A percentile compares a stretch with the other conserved stretches of the same genome.
Evolutionary conservation across 2,888 invertebrate species (phyloP).

Genomic region (Tenodera sinensis): DNA sequence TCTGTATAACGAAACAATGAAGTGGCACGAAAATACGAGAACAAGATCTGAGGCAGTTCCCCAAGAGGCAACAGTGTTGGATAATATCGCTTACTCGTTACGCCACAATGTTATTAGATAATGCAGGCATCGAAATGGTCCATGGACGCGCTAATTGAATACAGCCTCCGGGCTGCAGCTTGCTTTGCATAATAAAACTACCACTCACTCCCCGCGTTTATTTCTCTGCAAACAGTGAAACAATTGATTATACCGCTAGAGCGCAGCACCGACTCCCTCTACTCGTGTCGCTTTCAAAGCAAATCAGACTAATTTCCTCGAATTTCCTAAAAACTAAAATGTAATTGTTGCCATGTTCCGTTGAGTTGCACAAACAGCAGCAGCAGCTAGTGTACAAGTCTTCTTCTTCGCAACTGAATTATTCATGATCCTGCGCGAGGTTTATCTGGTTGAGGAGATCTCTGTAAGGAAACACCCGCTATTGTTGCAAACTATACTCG

Average conservation of each 20-base stretch:
- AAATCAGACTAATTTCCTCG: background rate
- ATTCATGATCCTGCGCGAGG: background rate
- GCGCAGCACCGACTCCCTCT: background rate
- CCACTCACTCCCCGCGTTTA: background rate
- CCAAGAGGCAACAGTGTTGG: background rate
- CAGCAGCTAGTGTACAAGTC: background rate
- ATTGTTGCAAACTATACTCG: too few species aligned
- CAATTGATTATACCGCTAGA: slow-evolving; percentile 2
- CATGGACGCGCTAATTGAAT: background rate
- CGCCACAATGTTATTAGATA: background rate
- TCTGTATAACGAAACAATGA: background rate
- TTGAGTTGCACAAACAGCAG: background rate
- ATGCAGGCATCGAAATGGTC: background rate
- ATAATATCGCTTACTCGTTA: background rate
- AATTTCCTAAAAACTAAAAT: background rate
- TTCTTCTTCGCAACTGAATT: background rate
- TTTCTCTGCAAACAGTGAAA: slow-evolving; percentile 1
- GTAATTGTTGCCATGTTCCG: background rate
- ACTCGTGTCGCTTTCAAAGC: background rate
- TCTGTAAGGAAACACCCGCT: background rate
- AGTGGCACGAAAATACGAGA: background rate
- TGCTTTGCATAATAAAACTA: background rate
- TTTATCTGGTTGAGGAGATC: background rate
- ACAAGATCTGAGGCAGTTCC: background rate
- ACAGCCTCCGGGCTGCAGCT: background rate